Conservation (phyloP, 1,140 invertebrate genomes). For the Limonius californicus region DNA sequence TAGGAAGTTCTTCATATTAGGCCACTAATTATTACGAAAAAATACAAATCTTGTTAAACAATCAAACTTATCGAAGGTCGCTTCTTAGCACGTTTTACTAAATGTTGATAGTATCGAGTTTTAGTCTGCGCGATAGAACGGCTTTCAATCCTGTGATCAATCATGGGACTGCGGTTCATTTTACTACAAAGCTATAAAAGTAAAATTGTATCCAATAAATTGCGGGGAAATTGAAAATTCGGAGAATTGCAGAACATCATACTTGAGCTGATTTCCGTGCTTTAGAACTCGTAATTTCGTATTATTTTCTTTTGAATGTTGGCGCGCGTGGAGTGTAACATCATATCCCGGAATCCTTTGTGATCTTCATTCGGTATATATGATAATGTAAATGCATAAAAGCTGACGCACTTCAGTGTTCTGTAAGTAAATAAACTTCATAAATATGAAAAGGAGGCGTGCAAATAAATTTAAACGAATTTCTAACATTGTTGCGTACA, state of each 20-base stretch:
- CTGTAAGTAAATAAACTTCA: constrained; percentile 5
- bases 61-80: no score
- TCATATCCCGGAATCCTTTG: neutral
- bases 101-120: neutral
- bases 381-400: constrained; percentile 6
- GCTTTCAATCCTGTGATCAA: constrained; percentile 4
- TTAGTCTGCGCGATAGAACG: neutral
- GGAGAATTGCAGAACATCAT: constrained; percentile 24
- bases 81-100: neutral
- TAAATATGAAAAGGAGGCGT: constrained; percentile 1
- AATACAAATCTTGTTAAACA: no score
- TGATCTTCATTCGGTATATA: constrained; percentile 2
- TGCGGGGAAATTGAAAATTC: constrained; percentile 27
- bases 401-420: neutral
- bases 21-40: no score
- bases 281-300: constrained; percentile 29
- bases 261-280: constrained; percentile 26
- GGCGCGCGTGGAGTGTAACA: constrained; percentile 12
- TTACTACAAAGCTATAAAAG: constrained; percentile 22
- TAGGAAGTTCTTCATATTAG: no score
- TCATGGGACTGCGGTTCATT: constrained; percentile 19
- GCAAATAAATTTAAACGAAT: neutral
- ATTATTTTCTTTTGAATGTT: constrained; percentile 25
- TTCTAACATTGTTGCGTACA: neutral
- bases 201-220: constrained; percentile 31